Evolutionary conservation across 64 coral and sea anemone genomes (phyloP).

Genomic region (Stylophora pistillata): DNA sequence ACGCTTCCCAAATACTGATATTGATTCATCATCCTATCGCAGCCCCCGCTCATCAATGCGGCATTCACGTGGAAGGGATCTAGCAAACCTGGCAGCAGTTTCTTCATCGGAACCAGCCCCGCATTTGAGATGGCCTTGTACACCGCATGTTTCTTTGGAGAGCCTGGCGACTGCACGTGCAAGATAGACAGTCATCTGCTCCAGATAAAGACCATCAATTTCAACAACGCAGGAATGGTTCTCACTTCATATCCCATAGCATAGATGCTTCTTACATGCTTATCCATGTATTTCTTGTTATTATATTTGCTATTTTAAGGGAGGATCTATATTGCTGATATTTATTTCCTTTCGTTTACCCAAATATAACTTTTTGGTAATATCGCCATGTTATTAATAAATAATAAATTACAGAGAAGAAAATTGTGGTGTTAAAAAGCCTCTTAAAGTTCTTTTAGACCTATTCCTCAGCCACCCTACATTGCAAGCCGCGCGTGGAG

Average conservation of each 20-base stretch:
- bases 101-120: neutral
- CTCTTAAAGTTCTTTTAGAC: no score
- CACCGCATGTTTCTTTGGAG: neutral
- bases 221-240: neutral
- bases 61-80: neutral
- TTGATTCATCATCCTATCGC: neutral
- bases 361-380: no score
- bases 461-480: no score
- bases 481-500: no score
- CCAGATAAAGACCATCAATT: neutral
- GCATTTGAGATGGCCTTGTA: constrained; percentile 12
- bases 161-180: neutral
- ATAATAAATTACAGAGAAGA: no score
- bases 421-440: no score
- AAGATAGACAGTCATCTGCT: neutral
- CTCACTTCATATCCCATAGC: neutral
- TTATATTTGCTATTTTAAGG: neutral
- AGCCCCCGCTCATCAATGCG: neutral
- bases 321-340: no score
- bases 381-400: no score
- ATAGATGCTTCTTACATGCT: neutral
- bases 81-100: constrained; percentile 2
- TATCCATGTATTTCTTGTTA: neutral
- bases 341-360: no score
- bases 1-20: no score